Evolutionary conservation across 2,888 invertebrate species (phyloP), one percentile per base, ranked within the genome.

Genomic region (Tillus elongatus): DNA sequence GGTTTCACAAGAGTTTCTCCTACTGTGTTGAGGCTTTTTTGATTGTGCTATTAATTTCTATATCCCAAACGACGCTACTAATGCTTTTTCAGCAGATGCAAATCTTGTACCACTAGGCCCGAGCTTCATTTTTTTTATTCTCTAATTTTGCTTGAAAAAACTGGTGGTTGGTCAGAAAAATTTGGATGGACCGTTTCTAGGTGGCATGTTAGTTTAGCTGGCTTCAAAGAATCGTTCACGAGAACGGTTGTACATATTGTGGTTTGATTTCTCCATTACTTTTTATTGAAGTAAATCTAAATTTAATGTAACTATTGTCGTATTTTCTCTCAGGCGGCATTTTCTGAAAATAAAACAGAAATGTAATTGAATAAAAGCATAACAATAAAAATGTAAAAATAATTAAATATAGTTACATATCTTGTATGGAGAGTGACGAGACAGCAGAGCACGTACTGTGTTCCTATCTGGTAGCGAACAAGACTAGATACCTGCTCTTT

Each of bases 101-200:
- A 29, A 30, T 31, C 30, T 31, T 31, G 31, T 6, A 15, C 33
- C 14, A 12, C 37, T 37, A 3, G 37, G 27, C 19, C 37, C 33
- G 14, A 15, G 38, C 33, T 38, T 35, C 27, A 44, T 33, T 12
- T 28, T 43, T 24, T 19, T 28, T 14, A 15, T 8, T 41, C n/a
- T 14, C 15, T 15, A 14, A 26, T 41, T 43, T 43, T 9, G 38
- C 33, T 32, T 35, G 29, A 33, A 41, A 43, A 27, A 38, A 43
- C 42, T 33, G 13, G 40, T 24, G 44, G 40, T 33, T 39, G 40
- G 33, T 45, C 42, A 33, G 33, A 39, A 12, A 35, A 42, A 19
- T 40, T 45, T 10, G 45, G 42, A 45, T 49, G 45, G 11, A 41
- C 37, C 11, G 39, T 44, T 36, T 43, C 36, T 27, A 48, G 44